Conservation (phyloP, 1,140 invertebrate species). For the Drosophila persimilis region DNA sequence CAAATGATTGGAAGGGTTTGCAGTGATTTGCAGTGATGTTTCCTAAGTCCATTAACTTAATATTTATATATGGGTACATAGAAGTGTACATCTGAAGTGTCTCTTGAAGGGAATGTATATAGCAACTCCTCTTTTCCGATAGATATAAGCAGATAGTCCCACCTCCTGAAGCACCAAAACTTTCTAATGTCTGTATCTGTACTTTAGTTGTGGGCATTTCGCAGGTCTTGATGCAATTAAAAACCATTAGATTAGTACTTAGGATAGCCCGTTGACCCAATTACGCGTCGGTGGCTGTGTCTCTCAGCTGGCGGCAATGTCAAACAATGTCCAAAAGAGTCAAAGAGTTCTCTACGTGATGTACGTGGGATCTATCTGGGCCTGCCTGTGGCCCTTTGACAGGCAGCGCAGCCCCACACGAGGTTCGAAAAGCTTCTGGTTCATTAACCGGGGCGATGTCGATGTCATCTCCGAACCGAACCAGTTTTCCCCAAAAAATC, state of each 20-base stretch:
- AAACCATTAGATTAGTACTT: conserved; percentile 49
- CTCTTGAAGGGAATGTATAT: conserved; percentile 11
- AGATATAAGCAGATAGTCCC: conserved; percentile 2
- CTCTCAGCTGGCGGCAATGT: conserved; percentile 5
- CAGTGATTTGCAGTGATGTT: too few species aligned
- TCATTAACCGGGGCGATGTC: conserved; percentile 46
- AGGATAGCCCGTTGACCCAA: conserved; percentile 50
- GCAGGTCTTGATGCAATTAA: conserved; percentile 39
- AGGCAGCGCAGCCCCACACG: conserved; percentile 37
- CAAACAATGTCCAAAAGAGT: conserved; percentile 11
- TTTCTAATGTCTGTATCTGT: conserved; percentile 34
- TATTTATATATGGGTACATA: not conserved
- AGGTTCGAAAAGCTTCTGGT: conserved; percentile 23
- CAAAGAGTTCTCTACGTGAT: conserved; percentile 45
- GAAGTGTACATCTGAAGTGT: too few species aligned
- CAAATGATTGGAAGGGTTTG: too few species aligned
- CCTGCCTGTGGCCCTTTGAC: conserved; percentile 16
- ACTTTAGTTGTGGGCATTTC: conserved; percentile 31
- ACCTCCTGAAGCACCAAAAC: conserved; percentile 23
- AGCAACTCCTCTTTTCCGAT: conserved; percentile 4
- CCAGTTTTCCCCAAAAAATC: conserved; percentile 48
- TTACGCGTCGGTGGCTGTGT: conserved; percentile 37
- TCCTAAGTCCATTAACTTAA: not conserved
- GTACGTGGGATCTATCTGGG: conserved; percentile 11
- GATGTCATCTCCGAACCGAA: conserved; percentile 25